Percentiles rank a stretch among this genome's conserved stretches.
Conservation (phyloP, 2,888 invertebrate species). For the Diploptera punctata region DNA sequence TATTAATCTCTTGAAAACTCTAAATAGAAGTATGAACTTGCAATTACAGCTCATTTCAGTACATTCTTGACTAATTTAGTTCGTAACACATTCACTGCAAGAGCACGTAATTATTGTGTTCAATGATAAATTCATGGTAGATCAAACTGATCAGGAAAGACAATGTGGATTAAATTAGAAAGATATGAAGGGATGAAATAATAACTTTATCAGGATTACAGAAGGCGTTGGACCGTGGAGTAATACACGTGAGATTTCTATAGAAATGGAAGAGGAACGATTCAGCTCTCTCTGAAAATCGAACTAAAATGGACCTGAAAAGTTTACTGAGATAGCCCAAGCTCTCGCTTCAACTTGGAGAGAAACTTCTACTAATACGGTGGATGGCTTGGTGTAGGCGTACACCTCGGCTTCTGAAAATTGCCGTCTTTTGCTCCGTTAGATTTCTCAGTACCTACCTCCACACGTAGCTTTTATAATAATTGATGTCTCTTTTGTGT, state of each 20-base stretch:
- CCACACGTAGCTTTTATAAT: conserved; percentile 25
- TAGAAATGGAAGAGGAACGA: not conserved
- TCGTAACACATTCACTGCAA: too few relatives aligned
- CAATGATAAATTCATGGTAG: too few relatives aligned
- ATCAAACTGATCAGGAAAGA: too few relatives aligned
- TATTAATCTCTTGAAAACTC: too few relatives aligned
- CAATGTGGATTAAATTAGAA: too few relatives aligned
- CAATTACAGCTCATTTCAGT: too few relatives aligned
- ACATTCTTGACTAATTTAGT: too few relatives aligned
- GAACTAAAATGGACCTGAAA: not conserved
- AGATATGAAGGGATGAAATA: too few relatives aligned
- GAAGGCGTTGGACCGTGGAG: too few relatives aligned
- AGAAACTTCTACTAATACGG: not conserved
- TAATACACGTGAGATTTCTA: not conserved
- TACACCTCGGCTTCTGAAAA: not conserved
- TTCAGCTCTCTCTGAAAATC: not conserved
- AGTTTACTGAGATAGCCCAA: not conserved
- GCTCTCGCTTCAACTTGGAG: not conserved
- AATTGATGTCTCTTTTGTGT: conserved; percentile 38
- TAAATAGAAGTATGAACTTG: too few relatives aligned
- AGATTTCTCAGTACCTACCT: not conserved
- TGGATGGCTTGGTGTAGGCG: not conserved
- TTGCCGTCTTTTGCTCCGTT: conserved; percentile 2
- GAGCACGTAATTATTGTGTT: too few relatives aligned
- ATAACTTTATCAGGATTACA: too few relatives aligned